Conservation (phyloP, 2,113 vertebrate genomes). For the Cettia cetti region DNA sequence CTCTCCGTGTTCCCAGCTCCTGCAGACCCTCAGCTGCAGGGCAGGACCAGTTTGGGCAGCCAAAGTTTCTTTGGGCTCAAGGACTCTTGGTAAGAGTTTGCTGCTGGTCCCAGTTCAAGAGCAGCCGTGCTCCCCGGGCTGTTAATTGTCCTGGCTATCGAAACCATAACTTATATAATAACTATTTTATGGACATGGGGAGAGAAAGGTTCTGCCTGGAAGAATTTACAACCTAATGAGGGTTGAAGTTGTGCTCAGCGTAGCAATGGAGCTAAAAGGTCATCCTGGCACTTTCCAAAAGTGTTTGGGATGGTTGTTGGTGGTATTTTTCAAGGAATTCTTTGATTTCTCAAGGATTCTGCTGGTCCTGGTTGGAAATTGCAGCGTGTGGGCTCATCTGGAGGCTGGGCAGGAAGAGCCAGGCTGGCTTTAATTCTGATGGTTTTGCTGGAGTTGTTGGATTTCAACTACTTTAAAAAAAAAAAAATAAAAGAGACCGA, state of each 20-base stretch:
- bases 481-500: background rate
- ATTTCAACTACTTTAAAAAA: background rate
- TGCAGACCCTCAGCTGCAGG: background rate
- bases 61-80: background rate
- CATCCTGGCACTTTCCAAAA: background rate
- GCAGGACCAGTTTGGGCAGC: background rate
- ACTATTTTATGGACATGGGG: background rate
- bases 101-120: background rate
- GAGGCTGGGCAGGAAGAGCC: background rate
- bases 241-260: background rate
- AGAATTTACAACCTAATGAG: constrained; percentile 27
- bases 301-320: background rate
- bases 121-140: background rate
- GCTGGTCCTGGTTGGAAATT: background rate
- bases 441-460: background rate
- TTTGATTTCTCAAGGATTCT: background rate
- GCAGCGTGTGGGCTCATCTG: background rate
- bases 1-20: background rate
- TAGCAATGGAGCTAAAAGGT: background rate
- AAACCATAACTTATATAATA: background rate
- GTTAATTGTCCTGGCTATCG: background rate
- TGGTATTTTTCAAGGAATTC: background rate
- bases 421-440: background rate
- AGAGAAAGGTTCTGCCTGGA: background rate
- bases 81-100: background rate